phyloP scores from a whole-genome alignment of 2,888 invertebrate species.

The Drosophila falleni region DNA sequence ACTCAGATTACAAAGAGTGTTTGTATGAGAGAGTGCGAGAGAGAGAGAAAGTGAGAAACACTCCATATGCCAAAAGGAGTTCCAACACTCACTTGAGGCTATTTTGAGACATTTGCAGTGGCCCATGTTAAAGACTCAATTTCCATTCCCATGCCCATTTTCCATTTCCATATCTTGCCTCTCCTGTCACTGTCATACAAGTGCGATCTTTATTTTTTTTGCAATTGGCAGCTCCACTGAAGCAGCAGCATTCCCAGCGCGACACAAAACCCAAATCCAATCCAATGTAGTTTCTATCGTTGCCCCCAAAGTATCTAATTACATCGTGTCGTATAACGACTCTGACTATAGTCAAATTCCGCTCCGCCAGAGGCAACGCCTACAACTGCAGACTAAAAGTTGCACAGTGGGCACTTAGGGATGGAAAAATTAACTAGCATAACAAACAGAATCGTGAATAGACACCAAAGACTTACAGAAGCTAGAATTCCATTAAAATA shows the following conservation, averaged over 20 bases:
- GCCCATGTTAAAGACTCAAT: conserved; percentile 19
- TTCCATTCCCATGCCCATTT: conserved; percentile 21
- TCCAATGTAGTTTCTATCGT: conserved; percentile 16
- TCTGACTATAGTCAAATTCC: conserved; percentile 44
- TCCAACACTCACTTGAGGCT: conserved; percentile 60
- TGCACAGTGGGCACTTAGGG: conserved; percentile 30
- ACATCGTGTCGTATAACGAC: conserved; percentile 66
- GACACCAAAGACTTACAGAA: not conserved
- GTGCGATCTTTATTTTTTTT: conserved; percentile 19
- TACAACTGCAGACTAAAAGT: conserved; percentile 33
- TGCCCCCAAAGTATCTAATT: conserved; percentile 71
- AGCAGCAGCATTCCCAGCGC: conserved; percentile 63
- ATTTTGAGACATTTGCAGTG: conserved; percentile 59
- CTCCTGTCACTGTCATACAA: conserved; percentile 20
- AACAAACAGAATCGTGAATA: not conserved
- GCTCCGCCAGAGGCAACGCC: conserved; percentile 45
- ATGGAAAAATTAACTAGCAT: not conserved
- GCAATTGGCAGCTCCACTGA: conserved; percentile 64
- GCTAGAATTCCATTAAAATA: not conserved
- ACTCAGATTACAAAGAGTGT: conserved; percentile 61
- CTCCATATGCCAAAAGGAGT: conserved; percentile 55
- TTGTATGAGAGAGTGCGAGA: not conserved
- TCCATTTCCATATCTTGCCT: conserved; percentile 1
- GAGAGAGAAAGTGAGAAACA: conserved; percentile 19
- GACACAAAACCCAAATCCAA: conserved; percentile 28